These are phyloP conservation scores for Notoglanidium macrostoma DNA, from an alignment of 2,797 vertebrate genomes.

Conservation along the genomic window DNA sequence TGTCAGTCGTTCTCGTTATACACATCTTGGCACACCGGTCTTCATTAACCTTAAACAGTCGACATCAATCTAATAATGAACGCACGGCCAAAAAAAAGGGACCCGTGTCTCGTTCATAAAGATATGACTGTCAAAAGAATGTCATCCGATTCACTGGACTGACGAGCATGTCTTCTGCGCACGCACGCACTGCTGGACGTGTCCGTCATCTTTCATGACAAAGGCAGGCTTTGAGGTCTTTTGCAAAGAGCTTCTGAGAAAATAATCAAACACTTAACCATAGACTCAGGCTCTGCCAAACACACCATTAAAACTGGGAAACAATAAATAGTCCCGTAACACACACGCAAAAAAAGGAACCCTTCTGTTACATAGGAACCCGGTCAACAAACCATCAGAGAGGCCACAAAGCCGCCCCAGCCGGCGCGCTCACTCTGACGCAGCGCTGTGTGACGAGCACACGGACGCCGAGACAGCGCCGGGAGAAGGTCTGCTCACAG, in stretches of 20 bases:
- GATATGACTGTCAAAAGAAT: not conserved
- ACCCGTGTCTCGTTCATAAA: not conserved
- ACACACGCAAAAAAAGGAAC: constrained; percentile 25
- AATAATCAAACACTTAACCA: constrained; percentile 58
- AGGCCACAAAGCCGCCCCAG: constrained; percentile 49
- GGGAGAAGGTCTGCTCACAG: constrained; percentile 29
- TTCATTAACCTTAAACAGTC: not conserved
- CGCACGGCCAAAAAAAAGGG: not conserved
- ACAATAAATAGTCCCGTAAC: constrained; percentile 57
- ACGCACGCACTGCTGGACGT: constrained; percentile 22
- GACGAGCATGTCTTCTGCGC: constrained; percentile 31
- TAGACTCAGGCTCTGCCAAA: constrained; percentile 46
- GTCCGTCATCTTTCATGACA: constrained; percentile 43
- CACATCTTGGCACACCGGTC: not conserved
- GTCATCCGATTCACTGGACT: not conserved
- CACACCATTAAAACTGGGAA: constrained; percentile 55
- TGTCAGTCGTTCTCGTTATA: not conserved
- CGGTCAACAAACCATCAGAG: constrained; percentile 55
- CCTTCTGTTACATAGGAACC: constrained; percentile 51
- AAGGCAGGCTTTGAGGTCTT: constrained; percentile 52
- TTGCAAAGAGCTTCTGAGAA: constrained; percentile 48
- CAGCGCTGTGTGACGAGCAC: constrained; percentile 30
- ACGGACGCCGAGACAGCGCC: constrained; percentile 26
- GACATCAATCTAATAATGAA: not conserved
- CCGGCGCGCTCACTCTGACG: constrained; percentile 21